Base-by-base conservation (phyloP, 2,113 vertebrate genomes). In the Haemorhous mexicanus region DNA sequence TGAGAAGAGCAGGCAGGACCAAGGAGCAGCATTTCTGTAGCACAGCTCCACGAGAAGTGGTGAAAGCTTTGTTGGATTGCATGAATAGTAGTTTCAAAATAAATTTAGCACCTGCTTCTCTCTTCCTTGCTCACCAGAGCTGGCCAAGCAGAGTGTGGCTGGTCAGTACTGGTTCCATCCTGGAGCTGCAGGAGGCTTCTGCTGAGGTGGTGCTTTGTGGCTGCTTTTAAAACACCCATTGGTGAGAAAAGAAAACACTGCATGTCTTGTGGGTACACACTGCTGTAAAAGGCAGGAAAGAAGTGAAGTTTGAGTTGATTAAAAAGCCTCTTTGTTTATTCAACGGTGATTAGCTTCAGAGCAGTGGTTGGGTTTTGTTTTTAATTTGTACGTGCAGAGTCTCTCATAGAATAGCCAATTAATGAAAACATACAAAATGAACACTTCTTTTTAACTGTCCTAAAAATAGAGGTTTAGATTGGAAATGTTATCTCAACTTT, bases 301-400 rank as follows among this genome's bases (percentile, higher is more conserved):
- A 96, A 95, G 58, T 53, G 24, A 89, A 82, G 72, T 92, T 92
- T 77, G 53, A 77, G 81, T 96, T 96, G 80, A 95, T 96, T 95
- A 83, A 91, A 96, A 76, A 94, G 32, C 62, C 67, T 90, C 52
- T 88, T 92, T 90, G 80, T 97, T 97, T 97, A 87, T 96, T 97
- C 96, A 93, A 2, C 0, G 1, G 61, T 93, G 79, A 93, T 95
- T 94, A 93, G 73, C 80, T 90, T 95, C 58, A 72, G 83, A 95
- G 91, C 68, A 75, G 53, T 35, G n/a, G 52, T 72, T 79, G 74
- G 47, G 49, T 61, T 92, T 94, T 94, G 75, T 43, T 95, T 93
- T 76, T 84, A 73, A 64, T 94, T 93, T 79, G 63, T 85, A 58
- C 27, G 1, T 72, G 85, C 74, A 47, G 43, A 87, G 33, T 46